Evolutionary conservation across 2,888 invertebrate genomes (phyloP), one percentile per base, ranked within the genome.

Genomic region (Scaptodrosophila latifasciaeformis): DNA sequence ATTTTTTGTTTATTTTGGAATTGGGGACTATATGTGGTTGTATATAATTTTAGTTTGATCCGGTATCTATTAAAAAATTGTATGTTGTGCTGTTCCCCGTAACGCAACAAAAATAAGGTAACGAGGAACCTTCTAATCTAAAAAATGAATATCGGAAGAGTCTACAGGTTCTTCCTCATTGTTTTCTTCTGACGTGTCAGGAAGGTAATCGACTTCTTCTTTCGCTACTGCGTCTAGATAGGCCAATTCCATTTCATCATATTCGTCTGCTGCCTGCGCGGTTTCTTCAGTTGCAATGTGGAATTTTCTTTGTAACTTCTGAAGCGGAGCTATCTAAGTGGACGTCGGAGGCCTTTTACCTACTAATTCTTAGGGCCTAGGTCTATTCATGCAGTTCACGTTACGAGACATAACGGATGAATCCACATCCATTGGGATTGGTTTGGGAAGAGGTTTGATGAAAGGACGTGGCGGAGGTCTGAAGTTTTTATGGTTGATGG

Each of bases 371-470:
- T 54, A 47, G 12, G 29, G 31, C 31, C 39, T 29, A 17, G 42
- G 57, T 2, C 54, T 27, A 24, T 57, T 61, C 39, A 49, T 51
- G 27, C 57, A 61, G 34, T 52, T 57, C 6, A 54, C 46, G 1
- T 24, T 34, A 17, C 29, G n/a, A 2, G 46, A 17, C 10, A 17
- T 40, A 2, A 60, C 24, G 24, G 37, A 53, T 34, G 13, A 31
- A 17, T 58, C 52, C n/a, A 58, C 17, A 7, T 62, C 57, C 49
- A 54, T 52, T 15, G 61, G 61, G 34, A 46, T 42, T 13, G 50
- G 49, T 35, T 12, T 37, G n/a, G 43, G 49, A 29, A 17, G 7
- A 9, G 50, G 50, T 18, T 50, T 50, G n/a, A 44, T 35, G 5
- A 37, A 21, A 7, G 50, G 35, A 18, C 44, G 10, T 19, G 30